A percentile compares a stretch with the other conserved stretches of the same genome.
Evolutionary conservation across 2,113 vertebrate species (phyloP).

Genomic region (Nanorana parkeri): DNA sequence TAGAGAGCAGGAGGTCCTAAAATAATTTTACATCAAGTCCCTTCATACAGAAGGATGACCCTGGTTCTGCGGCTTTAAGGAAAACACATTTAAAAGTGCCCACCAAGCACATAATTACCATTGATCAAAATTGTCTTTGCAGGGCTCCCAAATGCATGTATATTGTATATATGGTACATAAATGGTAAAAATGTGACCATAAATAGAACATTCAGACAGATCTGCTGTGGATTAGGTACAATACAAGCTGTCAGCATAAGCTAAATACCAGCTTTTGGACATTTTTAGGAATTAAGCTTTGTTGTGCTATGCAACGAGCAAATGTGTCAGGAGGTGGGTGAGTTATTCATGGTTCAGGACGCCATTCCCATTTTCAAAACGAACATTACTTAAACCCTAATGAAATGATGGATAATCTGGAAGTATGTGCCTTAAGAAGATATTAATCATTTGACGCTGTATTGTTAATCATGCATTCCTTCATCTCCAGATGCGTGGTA

Average conservation of each 20-base stretch:
- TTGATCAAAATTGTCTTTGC: no score
- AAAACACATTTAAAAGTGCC: no score
- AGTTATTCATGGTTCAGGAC: constrained; percentile 96
- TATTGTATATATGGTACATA: no score
- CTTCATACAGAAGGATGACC: no score
- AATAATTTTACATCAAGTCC: no score
- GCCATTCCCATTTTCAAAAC: constrained; percentile 93
- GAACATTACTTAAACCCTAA: constrained; percentile 95
- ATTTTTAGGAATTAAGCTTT: constrained; percentile 81
- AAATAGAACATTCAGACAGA: no score
- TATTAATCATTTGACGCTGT: constrained; percentile 99
- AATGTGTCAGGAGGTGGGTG: constrained; percentile 96
- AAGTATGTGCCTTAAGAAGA: constrained; percentile 99
- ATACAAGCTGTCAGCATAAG: background rate
- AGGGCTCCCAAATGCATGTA: no score
- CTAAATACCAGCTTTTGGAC: constrained; percentile 38
- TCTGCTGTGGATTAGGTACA: no score
- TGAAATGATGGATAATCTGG: constrained; percentile 99
- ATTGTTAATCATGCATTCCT: constrained; percentile 98
- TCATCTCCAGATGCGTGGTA: constrained; percentile 97
- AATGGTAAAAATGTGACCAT: no score
- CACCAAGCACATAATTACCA: no score
- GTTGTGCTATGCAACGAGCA: constrained; percentile 91
- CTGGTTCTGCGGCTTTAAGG: no score
- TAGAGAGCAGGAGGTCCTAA: no score